Evolutionary conservation across 2,113 vertebrate genomes (phyloP).

Genomic region (Rhinichthys klamathensis): DNA sequence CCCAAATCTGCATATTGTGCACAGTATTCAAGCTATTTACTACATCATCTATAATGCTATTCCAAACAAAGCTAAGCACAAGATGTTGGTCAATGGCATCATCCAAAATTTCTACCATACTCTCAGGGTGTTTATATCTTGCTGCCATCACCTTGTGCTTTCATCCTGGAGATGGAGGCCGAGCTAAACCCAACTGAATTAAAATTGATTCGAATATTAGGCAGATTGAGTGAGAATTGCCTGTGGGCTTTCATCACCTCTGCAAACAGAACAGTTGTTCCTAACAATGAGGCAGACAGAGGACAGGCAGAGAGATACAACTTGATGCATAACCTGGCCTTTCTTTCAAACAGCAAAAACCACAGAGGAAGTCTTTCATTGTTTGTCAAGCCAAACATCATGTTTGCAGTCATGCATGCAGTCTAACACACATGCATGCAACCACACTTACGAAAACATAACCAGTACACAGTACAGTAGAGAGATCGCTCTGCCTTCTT

Average conservation of each 20-base stretch:
- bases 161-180: not conserved
- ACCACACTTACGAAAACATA: not conserved
- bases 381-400: not conserved
- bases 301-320: not conserved
- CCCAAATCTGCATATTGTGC: not conserved
- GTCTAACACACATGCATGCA: not conserved
- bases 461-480: not conserved
- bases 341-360: not conserved
- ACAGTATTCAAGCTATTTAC: not conserved
- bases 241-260: constrained; percentile 19
- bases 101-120: not conserved
- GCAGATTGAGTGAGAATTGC: constrained; percentile 22
- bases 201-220: constrained; percentile 35
- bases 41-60: not conserved
- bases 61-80: not conserved
- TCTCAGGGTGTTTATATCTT: not conserved
- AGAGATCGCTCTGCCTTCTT: not conserved
- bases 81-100: not conserved
- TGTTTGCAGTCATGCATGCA: too few species aligned
- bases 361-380: not conserved
- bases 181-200: constrained; percentile 17
- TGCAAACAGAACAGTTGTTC: constrained; percentile 14
- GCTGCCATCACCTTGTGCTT: constrained; percentile 3
- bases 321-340: not conserved
- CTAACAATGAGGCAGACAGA: not conserved